Base-by-base conservation (phyloP, 2,797 vertebrate species). In the Siniperca obscura region DNA sequence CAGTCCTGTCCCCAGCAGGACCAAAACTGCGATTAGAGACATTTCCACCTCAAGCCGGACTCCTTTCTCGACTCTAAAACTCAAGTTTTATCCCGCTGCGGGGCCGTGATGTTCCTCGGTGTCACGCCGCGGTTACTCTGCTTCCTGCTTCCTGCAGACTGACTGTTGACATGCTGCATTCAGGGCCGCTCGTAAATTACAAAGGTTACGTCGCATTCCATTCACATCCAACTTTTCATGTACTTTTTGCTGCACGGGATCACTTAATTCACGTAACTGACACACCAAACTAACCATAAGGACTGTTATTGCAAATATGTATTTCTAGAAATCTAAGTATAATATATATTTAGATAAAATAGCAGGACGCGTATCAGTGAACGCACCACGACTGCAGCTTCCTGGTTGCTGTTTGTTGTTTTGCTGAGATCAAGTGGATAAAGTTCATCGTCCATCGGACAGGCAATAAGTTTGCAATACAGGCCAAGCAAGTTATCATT, bases 11-110 rank as follows among this genome's bases (percentile, higher is more conserved):
- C 72, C 72, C 17, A 86, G 2, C 0, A 90, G 61, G 50, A 85
- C 36, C 0, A 73, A 2, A 5, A 55, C 7, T 0, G 2, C 1
- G 3, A 68, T 0, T 1, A 48, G 0, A 6, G 0, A 2, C 87
- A 90, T 90, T 1, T 5, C 75, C 7, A 3, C 0, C 4, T 1
- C 11, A 3, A 44, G 42, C 1, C 2, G 1, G 34, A 8, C 3
- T 64, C 8, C 0, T 2, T 30, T 25, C 40, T 4, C 0, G 3
- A 2, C 6, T 0, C 2, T 8, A 25, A 52, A 22, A 13, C 14
- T 9, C 3, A 0, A 38, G 25, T 27, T 0, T 25, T n/a, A 4
- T 22, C 75, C 13, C 25, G 17, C 1, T 25, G 0, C 36, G 11
- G 8, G 14, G 13, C 52, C 5, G 52, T 1, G 11, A 9, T 36